Evolutionary conservation across 1,140 invertebrate species (phyloP).

Genomic region (Neodiprion lecontei): DNA sequence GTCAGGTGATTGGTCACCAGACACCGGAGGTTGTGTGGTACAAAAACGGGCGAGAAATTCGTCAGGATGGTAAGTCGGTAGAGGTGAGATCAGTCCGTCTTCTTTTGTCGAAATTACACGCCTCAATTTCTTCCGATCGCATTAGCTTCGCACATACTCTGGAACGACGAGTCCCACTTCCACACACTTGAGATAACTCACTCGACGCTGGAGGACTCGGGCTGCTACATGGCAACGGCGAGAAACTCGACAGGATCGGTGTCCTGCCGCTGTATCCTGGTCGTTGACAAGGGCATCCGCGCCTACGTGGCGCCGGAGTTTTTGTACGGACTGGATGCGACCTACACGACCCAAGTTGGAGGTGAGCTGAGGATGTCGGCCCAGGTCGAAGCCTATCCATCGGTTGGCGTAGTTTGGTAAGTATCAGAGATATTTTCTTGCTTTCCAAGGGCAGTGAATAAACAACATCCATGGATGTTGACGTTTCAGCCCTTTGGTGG

Average conservation of each 20-base stretch:
- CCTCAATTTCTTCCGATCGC: conserved; percentile 22
- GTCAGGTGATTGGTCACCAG: conserved; percentile 83
- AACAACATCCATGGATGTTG: conserved; percentile 7
- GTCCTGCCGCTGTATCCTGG: conserved; percentile 79
- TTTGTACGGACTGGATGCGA: conserved; percentile 70
- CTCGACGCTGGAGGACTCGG: conserved; percentile 80
- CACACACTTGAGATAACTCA: conserved; percentile 84
- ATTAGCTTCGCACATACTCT: conserved; percentile 67
- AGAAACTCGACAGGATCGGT: conserved; percentile 84
- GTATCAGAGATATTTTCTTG: conserved; percentile 63
- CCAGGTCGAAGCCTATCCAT: conserved; percentile 81
- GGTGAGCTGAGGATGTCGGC: conserved; percentile 73
- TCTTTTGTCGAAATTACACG: conserved; percentile 13
- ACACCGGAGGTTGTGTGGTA: conserved; percentile 78
- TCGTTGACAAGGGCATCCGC: conserved; percentile 85
- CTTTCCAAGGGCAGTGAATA: background rate
- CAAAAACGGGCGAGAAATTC: conserved; percentile 73
- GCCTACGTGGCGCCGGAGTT: conserved; percentile 83
- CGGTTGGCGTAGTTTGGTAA: conserved; percentile 82
- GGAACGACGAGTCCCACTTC: conserved; percentile 75
- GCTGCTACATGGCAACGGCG: conserved; percentile 81
- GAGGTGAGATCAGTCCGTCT: background rate
- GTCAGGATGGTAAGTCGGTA: conserved; percentile 59
- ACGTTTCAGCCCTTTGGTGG: no score
- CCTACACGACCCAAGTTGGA: conserved; percentile 64